Percentiles rank a stretch among this genome's conserved stretches.
Conservation (phyloP, 2,113 vertebrate species). For the Phrynosoma platyrhinos region DNA sequence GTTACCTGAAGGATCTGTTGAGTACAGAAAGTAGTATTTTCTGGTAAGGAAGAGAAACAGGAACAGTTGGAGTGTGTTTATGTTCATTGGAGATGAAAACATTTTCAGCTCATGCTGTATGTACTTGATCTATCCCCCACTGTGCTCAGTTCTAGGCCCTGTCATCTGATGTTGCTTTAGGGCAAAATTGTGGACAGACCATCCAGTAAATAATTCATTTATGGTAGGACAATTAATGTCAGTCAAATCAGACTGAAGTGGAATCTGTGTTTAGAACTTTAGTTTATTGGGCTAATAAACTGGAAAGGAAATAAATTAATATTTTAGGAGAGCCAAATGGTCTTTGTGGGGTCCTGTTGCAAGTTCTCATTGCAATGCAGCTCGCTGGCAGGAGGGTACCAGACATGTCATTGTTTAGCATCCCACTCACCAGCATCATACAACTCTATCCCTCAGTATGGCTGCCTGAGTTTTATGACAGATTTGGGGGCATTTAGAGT, state of each 20-base stretch:
- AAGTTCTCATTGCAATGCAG: too few relatives aligned
- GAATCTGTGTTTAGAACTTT: background rate
- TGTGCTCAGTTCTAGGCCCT: background rate
- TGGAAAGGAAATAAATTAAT: background rate
- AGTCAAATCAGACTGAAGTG: background rate
- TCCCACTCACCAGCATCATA: too few relatives aligned
- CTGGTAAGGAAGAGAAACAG: background rate
- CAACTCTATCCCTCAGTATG: too few relatives aligned
- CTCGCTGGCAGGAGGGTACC: too few relatives aligned
- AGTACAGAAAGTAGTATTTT: background rate
- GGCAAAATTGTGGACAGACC: background rate
- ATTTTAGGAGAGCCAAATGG: background rate
- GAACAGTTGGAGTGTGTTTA: background rate
- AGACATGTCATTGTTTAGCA: too few relatives aligned
- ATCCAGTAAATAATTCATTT: background rate
- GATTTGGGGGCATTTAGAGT: too few relatives aligned
- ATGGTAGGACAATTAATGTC: background rate
- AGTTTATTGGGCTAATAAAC: background rate
- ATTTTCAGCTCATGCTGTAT: background rate
- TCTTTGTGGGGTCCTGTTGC: too few relatives aligned
- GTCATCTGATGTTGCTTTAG: accelerated
- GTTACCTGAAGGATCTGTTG: background rate
- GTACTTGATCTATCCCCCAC: background rate
- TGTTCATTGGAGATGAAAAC: background rate
- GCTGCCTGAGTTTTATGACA: too few relatives aligned